phyloP scores from a whole-genome alignment of 1,140 invertebrate species.

The Zaprionus gabonicus region DNA sequence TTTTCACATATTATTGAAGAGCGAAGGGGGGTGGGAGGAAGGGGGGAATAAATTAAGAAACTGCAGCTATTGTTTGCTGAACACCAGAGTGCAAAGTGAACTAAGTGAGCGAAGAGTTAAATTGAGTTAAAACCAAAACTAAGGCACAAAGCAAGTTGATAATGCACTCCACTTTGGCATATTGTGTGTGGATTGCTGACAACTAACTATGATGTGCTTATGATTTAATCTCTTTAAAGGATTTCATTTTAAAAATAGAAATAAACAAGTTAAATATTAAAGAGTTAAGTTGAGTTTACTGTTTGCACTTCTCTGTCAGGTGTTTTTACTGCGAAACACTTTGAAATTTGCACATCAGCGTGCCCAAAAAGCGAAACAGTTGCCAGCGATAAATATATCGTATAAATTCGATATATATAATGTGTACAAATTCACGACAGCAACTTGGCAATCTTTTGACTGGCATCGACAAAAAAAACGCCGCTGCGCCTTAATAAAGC shows the following conservation, averaged over 20 bases:
- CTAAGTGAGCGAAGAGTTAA: not conserved
- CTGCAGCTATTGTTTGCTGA: not conserved
- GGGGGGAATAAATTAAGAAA: not conserved
- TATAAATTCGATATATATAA: not conserved
- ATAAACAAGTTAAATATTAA: no score
- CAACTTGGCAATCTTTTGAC: not conserved
- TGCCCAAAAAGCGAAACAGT: not conserved
- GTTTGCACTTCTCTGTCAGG: no score
- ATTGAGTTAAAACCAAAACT: not conserved
- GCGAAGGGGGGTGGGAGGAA: not conserved
- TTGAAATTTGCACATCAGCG: no score
- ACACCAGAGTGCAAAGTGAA: not conserved
- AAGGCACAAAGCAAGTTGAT: not conserved
- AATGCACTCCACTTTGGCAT: not conserved
- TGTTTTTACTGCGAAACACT: no score
- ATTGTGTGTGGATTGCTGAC: no score
- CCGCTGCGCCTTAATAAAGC: conserved; percentile 48
- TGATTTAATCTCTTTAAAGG: no score
- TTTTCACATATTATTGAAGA: not conserved
- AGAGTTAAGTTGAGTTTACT: no score
- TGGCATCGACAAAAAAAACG: not conserved
- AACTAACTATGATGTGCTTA: no score
- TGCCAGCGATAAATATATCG: not conserved
- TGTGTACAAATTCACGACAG: not conserved
- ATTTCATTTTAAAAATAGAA: no score